A percentile compares a stretch with the other conserved stretches of the same genome.
phyloP scores from a whole-genome alignment of 2,113 vertebrate species.

The Cyanistes caeruleus region DNA sequence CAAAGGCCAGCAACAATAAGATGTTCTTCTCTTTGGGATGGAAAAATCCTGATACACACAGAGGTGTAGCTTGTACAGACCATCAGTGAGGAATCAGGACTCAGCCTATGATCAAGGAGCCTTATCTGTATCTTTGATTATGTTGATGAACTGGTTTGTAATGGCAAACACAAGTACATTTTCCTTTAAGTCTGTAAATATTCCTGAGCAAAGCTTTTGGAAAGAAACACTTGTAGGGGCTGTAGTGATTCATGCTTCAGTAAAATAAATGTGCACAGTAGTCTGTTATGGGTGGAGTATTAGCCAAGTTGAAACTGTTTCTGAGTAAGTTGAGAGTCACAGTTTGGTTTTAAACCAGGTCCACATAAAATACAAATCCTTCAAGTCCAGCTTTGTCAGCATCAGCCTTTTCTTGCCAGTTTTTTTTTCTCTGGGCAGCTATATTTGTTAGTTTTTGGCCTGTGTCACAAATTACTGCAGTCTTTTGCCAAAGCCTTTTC shows the following conservation, averaged over 20 bases:
- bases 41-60: neutral
- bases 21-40: neutral
- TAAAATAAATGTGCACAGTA: constrained; percentile 48
- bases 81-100: neutral
- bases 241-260: constrained; percentile 51
- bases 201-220: constrained; percentile 18
- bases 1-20: neutral
- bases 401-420: constrained; percentile 37
- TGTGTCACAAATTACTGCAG: constrained; percentile 25
- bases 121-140: neutral
- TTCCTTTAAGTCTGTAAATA: constrained; percentile 39
- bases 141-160: neutral
- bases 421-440: constrained; percentile 4
- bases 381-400: constrained; percentile 29
- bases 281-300: constrained; percentile 34
- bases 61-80: neutral
- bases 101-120: neutral
- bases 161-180: neutral
- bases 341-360: constrained; percentile 51
- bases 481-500: constrained; percentile 15
- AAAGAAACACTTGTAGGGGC: neutral
- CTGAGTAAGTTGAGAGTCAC: constrained; percentile 42
- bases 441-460: constrained; percentile 52
- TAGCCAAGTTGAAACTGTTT: constrained; percentile 45
- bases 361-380: constrained; percentile 12